Conservation (phyloP, 2,113 vertebrate genomes). For the Pteropus alecto region DNA sequence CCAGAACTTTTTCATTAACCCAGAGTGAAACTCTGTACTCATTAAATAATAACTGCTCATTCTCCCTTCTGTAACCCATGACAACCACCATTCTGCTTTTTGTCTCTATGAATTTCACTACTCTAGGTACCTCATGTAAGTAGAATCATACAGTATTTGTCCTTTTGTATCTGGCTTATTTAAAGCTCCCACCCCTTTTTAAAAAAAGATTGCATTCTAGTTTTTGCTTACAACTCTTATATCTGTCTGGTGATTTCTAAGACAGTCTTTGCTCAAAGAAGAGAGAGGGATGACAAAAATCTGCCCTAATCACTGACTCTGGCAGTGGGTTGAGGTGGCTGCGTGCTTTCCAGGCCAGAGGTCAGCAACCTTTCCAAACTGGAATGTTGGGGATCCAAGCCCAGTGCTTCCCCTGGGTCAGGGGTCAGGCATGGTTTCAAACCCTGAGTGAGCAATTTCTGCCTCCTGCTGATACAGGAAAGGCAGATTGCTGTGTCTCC, state of each 20-base stretch:
- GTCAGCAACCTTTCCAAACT: slow-evolving; percentile 2
- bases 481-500: neutral
- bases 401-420: neutral
- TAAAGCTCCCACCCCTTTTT: neutral
- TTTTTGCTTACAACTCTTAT: neutral
- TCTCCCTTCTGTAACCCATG: no score
- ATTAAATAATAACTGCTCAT: neutral
- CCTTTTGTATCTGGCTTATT: neutral
- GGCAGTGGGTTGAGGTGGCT: neutral
- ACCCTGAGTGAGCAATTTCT: neutral
- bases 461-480: neutral
- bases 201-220: neutral
- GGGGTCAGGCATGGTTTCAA: slow-evolving; percentile 14
- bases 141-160: neutral
- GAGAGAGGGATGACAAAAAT: neutral
- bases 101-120: neutral
- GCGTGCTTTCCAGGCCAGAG: slow-evolving; percentile 1
- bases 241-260: neutral
- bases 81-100: neutral
- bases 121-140: neutral
- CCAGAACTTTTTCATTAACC: neutral
- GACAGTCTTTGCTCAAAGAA: neutral
- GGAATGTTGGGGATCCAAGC: neutral
- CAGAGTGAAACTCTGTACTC: neutral
- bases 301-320: neutral